A percentile compares a stretch with the other conserved stretches of the same genome.
Evolutionary conservation across 2,888 invertebrate species (phyloP).

Genomic region (Caprella mutica): DNA sequence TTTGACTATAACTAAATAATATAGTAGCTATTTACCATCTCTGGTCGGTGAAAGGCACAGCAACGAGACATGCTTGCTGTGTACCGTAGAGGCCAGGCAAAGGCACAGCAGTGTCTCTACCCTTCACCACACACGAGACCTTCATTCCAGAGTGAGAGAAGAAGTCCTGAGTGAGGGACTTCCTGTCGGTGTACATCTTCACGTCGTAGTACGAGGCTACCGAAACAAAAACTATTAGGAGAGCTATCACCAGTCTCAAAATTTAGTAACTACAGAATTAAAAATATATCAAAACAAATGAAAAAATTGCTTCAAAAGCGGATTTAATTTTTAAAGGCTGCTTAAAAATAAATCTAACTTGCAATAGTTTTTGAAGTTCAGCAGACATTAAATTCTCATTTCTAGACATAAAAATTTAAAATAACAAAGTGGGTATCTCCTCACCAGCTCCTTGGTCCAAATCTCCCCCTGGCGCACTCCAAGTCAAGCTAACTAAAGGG

Average conservation of each 20-base stretch:
- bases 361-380: not conserved
- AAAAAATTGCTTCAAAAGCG: no score
- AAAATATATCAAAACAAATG: not conserved
- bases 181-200: conserved; percentile 29
- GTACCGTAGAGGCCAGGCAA: conserved; percentile 22
- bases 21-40: conserved; percentile 18
- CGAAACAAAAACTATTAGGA: not conserved
- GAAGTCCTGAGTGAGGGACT: conserved; percentile 19
- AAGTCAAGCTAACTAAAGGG: conserved; percentile 38
- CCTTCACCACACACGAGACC: conserved; percentile 24
- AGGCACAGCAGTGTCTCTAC: conserved; percentile 14
- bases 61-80: conserved; percentile 21
- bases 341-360: no score
- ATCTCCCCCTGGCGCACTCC: conserved; percentile 41
- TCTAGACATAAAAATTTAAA: not conserved
- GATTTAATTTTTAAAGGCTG: no score
- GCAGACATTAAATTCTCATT: not conserved
- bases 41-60: conserved; percentile 31
- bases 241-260: no score
- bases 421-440: no score
- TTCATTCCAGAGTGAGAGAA: conserved; percentile 26
- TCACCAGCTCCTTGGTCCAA: conserved; percentile 39
- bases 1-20: not conserved
- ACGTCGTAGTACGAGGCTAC: conserved; percentile 29
- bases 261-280: not conserved